Evolutionary conservation across 2,113 vertebrate genomes (phyloP).

Genomic region (Pandion haliaetus): DNA sequence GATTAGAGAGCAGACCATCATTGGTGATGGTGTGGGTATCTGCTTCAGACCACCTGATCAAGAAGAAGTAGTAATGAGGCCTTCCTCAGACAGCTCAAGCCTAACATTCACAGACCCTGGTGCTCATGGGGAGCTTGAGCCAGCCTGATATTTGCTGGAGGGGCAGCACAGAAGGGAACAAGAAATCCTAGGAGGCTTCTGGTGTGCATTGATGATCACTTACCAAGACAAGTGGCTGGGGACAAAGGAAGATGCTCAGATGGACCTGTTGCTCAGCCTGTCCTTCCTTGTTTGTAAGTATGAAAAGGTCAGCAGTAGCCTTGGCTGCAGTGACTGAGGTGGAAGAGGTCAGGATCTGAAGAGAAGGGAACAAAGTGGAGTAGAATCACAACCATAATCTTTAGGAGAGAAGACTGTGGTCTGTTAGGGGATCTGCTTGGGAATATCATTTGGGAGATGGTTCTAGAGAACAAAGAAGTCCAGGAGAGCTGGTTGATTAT

Average conservation of each 20-base stretch:
- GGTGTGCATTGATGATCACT: background rate
- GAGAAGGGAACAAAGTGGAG: background rate
- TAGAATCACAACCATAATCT: background rate
- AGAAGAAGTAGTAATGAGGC: background rate
- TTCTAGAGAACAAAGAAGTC: background rate
- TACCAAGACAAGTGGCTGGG: background rate
- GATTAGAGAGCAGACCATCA: background rate
- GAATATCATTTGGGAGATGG: background rate
- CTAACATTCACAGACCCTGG: background rate
- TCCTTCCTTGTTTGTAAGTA: too few species aligned
- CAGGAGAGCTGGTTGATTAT: background rate
- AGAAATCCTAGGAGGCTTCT: background rate
- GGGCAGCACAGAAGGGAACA: background rate
- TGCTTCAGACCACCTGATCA: background rate
- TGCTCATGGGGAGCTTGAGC: background rate
- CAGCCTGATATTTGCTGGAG: background rate
- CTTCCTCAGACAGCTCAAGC: background rate
- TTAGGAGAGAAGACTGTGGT: background rate
- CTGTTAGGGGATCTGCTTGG: background rate
- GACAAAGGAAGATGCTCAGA: background rate
- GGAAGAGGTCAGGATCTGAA: background rate
- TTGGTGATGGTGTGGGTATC: background rate
- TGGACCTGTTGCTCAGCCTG: too few species aligned
- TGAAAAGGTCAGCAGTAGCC: background rate
- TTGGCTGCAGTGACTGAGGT: background rate